Percentiles rank a stretch among this genome's conserved stretches.
Conservation (phyloP, 1,140 invertebrate genomes). For the Hermetia illucens region DNA sequence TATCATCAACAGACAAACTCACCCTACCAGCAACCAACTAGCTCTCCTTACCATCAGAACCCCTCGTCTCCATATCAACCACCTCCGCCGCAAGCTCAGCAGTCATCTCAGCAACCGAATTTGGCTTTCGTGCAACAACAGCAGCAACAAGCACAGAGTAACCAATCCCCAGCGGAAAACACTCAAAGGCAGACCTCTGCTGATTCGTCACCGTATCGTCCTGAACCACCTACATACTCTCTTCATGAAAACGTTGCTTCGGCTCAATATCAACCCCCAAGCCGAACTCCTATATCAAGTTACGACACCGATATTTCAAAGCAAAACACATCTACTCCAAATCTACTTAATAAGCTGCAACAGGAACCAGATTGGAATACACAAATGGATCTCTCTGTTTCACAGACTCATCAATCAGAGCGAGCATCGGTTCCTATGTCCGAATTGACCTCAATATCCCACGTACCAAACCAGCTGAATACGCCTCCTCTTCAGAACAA, state of each 20-base stretch:
- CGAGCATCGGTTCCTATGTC: neutral
- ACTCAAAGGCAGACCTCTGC: no score
- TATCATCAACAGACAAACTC: conserved; percentile 24
- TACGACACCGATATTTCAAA: no score
- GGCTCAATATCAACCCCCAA: neutral
- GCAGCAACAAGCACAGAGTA: neutral
- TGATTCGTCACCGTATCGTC: neutral
- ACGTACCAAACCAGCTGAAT: neutral
- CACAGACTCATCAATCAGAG: neutral
- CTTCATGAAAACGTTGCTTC: neutral
- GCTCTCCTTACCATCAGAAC: neutral
- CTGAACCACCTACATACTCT: neutral
- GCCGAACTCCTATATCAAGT: no score
- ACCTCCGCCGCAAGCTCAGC: conserved; percentile 11
- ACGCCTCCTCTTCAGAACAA: neutral
- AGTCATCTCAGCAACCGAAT: conserved; percentile 7
- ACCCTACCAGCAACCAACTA: conserved; percentile 14
- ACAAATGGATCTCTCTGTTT: neutral
- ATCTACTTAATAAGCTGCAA: neutral
- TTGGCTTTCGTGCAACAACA: conserved; percentile 1
- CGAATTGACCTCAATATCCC: neutral
- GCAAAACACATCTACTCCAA: no score
- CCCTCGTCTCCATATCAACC: conserved; percentile 5
- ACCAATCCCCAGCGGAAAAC: conserved; percentile 3
- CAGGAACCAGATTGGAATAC: neutral